These are phyloP conservation scores for Rhabdophis nuchalis DNA, from an alignment of 2,797 vertebrate genomes.

Conservation along the genomic window DNA sequence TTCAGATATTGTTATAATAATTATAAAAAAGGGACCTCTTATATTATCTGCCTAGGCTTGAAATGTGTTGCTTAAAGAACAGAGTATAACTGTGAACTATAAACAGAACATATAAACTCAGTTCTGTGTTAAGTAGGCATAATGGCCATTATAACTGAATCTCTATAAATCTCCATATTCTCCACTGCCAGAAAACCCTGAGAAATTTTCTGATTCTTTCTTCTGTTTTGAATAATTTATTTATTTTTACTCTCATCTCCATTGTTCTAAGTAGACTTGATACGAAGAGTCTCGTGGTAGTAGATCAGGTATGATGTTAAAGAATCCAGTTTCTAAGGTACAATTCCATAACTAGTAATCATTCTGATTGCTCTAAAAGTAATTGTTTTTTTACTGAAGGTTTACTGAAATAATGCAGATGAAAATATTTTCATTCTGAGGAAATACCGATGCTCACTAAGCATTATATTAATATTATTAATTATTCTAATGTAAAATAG, in stretches of 20 bases:
- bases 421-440: background rate
- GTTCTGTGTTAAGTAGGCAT: background rate
- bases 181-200: background rate
- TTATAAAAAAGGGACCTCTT: background rate
- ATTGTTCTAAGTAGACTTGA: background rate
- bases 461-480: background rate
- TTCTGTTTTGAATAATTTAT: background rate
- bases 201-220: background rate
- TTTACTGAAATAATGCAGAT: background rate
- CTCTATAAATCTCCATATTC: background rate
- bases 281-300: background rate
- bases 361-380: background rate
- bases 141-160: background rate
- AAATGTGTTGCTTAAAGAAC: background rate
- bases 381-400: background rate
- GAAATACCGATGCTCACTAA: background rate
- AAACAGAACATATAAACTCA: background rate
- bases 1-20: background rate
- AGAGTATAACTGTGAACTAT: background rate
- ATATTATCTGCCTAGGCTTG: background rate
- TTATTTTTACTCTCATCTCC: background rate
- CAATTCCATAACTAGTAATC: background rate
- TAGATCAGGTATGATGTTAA: background rate
- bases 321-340: background rate
- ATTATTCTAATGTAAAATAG: background rate